These are phyloP conservation scores for Drosophila subsilvestris DNA, from an alignment of 2,888 invertebrate genomes.

Conservation along the genomic window DNA sequence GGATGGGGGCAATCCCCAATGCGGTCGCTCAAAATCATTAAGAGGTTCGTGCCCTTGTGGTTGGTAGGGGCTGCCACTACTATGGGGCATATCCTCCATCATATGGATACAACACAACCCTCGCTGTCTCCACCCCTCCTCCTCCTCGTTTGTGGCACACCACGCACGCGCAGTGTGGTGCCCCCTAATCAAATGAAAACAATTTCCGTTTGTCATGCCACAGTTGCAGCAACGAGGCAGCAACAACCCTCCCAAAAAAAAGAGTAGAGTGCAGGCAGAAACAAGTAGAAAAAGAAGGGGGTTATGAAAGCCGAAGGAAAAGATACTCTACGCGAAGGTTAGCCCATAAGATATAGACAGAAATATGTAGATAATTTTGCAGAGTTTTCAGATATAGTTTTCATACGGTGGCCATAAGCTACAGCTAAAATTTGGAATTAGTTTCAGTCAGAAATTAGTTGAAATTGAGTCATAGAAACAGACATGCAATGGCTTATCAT, in stretches of 20 bases:
- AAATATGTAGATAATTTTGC: no score
- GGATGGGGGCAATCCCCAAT: conserved; percentile 29
- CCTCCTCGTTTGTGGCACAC: conserved; percentile 7
- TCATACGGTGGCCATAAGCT: background rate
- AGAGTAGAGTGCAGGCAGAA: conserved; percentile 57
- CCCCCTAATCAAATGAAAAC: conserved; percentile 72
- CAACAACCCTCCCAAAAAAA: conserved; percentile 35
- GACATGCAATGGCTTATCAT: background rate
- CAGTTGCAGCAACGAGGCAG: conserved; percentile 40
- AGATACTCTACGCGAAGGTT: background rate
- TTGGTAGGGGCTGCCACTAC: conserved; percentile 23
- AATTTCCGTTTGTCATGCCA: conserved; percentile 76
- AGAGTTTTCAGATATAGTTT: background rate
- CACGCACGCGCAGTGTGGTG: conserved; percentile 46
- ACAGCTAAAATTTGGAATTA: background rate
- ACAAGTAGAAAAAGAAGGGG: conserved; percentile 40
- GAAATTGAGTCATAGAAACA: background rate
- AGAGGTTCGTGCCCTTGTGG: conserved; percentile 66
- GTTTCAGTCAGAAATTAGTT: background rate
- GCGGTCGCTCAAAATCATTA: conserved; percentile 59
- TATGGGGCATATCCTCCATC: conserved; percentile 11
- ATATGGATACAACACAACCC: background rate
- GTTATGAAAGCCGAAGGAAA: background rate
- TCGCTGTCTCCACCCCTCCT: background rate
- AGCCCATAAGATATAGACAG: rapidly evolving